phyloP scores from a whole-genome alignment of 2,888 invertebrate genomes.

The Alcis repandata region DNA sequence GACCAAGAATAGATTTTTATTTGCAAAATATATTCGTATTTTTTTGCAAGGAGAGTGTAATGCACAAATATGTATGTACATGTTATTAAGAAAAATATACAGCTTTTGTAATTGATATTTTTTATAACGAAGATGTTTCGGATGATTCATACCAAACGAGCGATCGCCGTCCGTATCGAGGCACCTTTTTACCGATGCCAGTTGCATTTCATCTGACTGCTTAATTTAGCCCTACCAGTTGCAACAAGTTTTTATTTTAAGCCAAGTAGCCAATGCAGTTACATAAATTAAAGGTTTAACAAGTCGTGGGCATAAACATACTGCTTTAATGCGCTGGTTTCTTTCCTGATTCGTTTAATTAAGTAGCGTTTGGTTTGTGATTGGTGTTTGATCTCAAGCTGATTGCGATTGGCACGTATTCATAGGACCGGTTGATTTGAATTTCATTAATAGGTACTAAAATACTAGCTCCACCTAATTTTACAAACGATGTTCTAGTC shows the following conservation, averaged over 20 bases:
- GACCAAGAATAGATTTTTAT: too few relatives aligned
- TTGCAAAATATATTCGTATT: too few relatives aligned
- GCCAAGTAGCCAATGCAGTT: slow-evolving; percentile 20
- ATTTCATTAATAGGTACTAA: too few relatives aligned
- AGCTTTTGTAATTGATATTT: background rate
- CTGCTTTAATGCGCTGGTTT: slow-evolving; percentile 14
- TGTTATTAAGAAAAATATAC: too few relatives aligned
- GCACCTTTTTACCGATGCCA: slow-evolving; percentile 17
- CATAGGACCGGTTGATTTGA: background rate
- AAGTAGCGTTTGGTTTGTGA: slow-evolving; percentile 5
- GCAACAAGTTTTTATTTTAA: slow-evolving; percentile 29
- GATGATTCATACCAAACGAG: slow-evolving; percentile 3
- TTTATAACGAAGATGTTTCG: background rate
- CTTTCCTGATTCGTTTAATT: slow-evolving; percentile 18
- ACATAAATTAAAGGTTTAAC: slow-evolving; percentile 25
- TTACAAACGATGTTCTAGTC: too few relatives aligned
- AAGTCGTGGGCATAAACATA: slow-evolving; percentile 10
- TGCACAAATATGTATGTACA: too few relatives aligned
- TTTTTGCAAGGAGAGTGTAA: too few relatives aligned
- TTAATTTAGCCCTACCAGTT: slow-evolving; percentile 26
- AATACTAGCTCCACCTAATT: too few relatives aligned
- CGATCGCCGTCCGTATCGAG: slow-evolving; percentile 4
- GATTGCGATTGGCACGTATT: background rate
- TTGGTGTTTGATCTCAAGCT: slow-evolving; percentile 1
- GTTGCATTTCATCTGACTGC: slow-evolving; percentile 26